Evolutionary conservation across 2,113 vertebrate genomes (phyloP).

Genomic region (Notothenia coriiceps): DNA sequence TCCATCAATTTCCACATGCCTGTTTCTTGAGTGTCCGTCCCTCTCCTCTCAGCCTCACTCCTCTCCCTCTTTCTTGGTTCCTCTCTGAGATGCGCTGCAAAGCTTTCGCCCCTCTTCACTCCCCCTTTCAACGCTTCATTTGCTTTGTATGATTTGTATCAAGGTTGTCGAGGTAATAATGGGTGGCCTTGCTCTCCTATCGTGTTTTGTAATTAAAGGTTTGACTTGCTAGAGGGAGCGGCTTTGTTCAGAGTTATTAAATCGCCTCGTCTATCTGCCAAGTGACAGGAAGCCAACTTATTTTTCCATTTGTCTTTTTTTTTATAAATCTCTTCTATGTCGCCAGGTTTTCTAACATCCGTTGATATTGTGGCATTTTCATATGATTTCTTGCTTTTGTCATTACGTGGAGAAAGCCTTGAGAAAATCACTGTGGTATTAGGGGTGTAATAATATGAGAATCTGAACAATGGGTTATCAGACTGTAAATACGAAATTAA

Average conservation of each 20-base stretch:
- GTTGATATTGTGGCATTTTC: constrained; percentile 65
- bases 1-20: constrained; percentile 78
- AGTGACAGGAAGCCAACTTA: constrained; percentile 61
- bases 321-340: constrained; percentile 35
- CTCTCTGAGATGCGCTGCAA: constrained; percentile 18
- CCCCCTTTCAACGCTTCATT: constrained; percentile 73
- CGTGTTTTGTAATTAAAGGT: constrained; percentile 81
- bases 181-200: constrained; percentile 60
- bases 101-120: constrained; percentile 25
- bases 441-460: constrained; percentile 47
- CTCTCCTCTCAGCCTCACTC: constrained; percentile 34
- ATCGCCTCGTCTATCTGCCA: constrained; percentile 58
- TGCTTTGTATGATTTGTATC: constrained; percentile 78
- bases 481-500: constrained; percentile 45
- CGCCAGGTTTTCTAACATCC: constrained; percentile 43
- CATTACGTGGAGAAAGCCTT: constrained; percentile 49
- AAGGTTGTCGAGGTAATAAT: constrained; percentile 73
- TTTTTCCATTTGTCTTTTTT: constrained; percentile 40
- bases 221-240: constrained; percentile 58
- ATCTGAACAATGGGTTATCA: constrained; percentile 38
- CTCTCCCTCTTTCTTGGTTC: constrained; percentile 8
- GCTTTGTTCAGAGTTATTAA: constrained; percentile 78
- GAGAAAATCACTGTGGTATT: constrained; percentile 44
- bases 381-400: constrained; percentile 55
- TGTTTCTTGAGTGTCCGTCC: constrained; percentile 39